phyloP scores from a whole-genome alignment of 2,797 vertebrate genomes.

The Carcharodon carcharias region DNA sequence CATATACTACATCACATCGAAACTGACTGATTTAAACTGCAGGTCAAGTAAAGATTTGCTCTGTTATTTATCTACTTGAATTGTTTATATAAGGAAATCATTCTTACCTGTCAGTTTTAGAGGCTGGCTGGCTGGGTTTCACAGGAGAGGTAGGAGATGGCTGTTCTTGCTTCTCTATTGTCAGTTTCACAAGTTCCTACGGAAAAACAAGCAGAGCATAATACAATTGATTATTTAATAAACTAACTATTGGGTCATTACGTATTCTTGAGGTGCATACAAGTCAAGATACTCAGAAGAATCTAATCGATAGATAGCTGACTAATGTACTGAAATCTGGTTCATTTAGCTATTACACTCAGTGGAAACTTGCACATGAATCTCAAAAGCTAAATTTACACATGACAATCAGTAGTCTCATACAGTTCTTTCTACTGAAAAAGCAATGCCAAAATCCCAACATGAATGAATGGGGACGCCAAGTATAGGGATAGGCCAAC shows the following conservation, averaged over 20 bases:
- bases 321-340: not conserved
- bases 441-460: not conserved
- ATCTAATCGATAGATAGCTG: not conserved
- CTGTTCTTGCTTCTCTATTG: conserved; percentile 91
- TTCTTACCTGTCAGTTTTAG: conserved; percentile 73
- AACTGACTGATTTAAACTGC: not conserved
- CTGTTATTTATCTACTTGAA: not conserved
- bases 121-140: conserved; percentile 72
- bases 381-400: not conserved
- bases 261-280: not conserved
- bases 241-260: not conserved
- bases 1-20: not conserved
- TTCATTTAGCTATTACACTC: not conserved
- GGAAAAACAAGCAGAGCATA: conserved; percentile 37
- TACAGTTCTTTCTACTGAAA: not conserved
- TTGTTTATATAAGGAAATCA: not conserved
- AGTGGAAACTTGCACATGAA: not conserved
- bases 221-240: not conserved
- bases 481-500: not conserved
- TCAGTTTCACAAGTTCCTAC: conserved; percentile 90
- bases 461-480: not conserved
- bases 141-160: conserved; percentile 82
- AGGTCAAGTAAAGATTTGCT: not conserved
- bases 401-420: not conserved
- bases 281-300: not conserved